Base-by-base conservation (phyloP, 1,140 invertebrate species). In the Lepidotrigona ventralis region DNA sequence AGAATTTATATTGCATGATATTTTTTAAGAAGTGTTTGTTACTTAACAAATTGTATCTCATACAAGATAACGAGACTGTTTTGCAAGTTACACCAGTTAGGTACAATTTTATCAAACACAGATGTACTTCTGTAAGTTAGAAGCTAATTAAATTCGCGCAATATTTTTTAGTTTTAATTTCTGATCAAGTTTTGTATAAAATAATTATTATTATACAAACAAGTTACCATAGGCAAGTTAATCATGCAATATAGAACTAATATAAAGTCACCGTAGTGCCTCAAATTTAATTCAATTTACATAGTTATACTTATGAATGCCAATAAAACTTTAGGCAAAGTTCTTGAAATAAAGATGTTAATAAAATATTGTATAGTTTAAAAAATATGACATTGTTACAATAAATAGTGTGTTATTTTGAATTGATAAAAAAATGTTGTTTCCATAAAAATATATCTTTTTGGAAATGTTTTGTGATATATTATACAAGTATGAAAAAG, bases 181-280 rank as follows among this genome's bases (percentile, higher is more conserved):
- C 8, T 56, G 21, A 39, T 58, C 72, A 33, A 39, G 26, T 71
- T 81, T 51, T 53, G 1, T 54, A 63, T 51, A 72, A 54, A 2
- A 9, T 64, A 64, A 64, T 11, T 21, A 75, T 26, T 56, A 51
- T 26, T 51, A 51, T 81, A 63, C 63, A 66, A 81, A 29, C 53
- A 69, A n/a, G 54, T 76, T 76, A 68, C 54, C 19, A 56, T 29
- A 29, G 15, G 29, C 9, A 51, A 69, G 26, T 56, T 71, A 60
- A 78, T 78, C 63, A 56, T 72, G 75, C 72, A 66, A 69, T 79
- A 73, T 60, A 72, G 70, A 58, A 76, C 69, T 88, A 73, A 81
- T 81, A 82, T 46, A 68, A 86, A 74, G 68, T 85, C 88, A 91
- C 90, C 85, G 81, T 90, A 89, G 89, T 91, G 90, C 90, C 90